These are phyloP conservation scores for Clunio marinus DNA, from an alignment of 2,888 invertebrate species.

Conservation along the genomic window DNA sequence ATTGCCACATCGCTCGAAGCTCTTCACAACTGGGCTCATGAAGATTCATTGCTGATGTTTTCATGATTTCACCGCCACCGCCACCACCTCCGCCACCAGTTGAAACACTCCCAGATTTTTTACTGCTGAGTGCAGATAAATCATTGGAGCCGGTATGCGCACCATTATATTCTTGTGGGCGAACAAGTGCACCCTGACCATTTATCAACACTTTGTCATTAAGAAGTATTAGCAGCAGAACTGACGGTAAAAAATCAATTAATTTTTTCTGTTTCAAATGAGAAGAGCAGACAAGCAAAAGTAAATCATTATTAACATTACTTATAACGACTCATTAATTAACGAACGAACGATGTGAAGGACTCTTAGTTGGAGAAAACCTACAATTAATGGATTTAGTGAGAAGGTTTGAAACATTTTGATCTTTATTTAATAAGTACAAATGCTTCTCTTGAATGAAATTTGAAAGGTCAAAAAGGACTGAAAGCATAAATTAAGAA, in stretches of 20 bases:
- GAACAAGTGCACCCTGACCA: constrained; percentile 20
- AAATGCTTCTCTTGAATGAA: too few relatives aligned
- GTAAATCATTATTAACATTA: too few relatives aligned
- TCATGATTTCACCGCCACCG: constrained; percentile 46
- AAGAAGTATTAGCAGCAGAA: constrained; percentile 28
- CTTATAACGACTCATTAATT: too few relatives aligned
- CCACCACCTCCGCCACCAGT: constrained; percentile 26
- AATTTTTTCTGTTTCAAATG: neutral
- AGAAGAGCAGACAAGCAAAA: neutral
- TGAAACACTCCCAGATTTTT: neutral
- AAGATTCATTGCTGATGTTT: constrained; percentile 46
- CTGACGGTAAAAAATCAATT: constrained; percentile 33
- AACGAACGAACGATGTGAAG: too few relatives aligned
- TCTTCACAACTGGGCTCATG: constrained; percentile 81
- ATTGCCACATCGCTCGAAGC: constrained; percentile 85
- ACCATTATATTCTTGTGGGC: constrained; percentile 29
- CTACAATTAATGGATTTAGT: too few relatives aligned
- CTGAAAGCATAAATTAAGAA: too few relatives aligned
- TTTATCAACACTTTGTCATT: constrained; percentile 31
- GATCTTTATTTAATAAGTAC: too few relatives aligned
- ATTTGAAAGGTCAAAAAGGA: too few relatives aligned
- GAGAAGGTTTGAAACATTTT: too few relatives aligned
- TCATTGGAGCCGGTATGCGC: neutral
- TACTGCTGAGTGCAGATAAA: constrained; percentile 16
- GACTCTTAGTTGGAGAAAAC: too few relatives aligned